phyloP scores from a whole-genome alignment of 2,113 vertebrate genomes.

The Bombycilla garrulus region DNA sequence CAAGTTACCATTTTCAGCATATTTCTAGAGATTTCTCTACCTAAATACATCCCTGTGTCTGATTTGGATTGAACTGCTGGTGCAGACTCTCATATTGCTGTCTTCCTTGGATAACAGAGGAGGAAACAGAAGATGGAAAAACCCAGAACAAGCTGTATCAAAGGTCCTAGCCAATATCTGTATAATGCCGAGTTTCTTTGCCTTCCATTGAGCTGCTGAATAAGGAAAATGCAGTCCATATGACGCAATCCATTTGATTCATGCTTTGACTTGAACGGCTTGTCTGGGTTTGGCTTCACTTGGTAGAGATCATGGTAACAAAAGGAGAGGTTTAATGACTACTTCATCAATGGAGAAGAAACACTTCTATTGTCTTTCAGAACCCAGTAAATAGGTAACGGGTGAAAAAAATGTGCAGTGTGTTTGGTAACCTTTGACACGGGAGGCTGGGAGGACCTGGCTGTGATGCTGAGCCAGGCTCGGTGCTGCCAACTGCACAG shows the following conservation, averaged over 20 bases:
- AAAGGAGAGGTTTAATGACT: not conserved
- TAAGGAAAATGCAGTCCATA: conserved; percentile 15
- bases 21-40: not conserved
- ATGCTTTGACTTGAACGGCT: conserved; percentile 43
- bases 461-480: not conserved
- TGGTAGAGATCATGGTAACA: not conserved
- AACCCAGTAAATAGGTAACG: not conserved
- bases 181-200: not conserved
- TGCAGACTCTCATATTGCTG: not conserved
- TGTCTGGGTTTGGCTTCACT: not conserved
- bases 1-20: not conserved
- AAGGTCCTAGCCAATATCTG: not conserved
- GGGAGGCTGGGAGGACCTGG: not conserved
- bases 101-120: not conserved
- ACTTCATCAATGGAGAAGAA: not conserved
- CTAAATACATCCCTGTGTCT: not conserved
- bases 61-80: not conserved
- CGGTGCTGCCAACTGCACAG: accelerated
- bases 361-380: conserved; percentile 1
- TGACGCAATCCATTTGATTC: conserved; percentile 27
- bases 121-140: conserved; percentile 12
- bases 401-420: not conserved
- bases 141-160: conserved; percentile 21
- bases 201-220: conserved; percentile 24
- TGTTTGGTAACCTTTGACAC: not conserved